phyloP scores from a whole-genome alignment of 2,113 vertebrate genomes.

The Solea senegalensis region DNA sequence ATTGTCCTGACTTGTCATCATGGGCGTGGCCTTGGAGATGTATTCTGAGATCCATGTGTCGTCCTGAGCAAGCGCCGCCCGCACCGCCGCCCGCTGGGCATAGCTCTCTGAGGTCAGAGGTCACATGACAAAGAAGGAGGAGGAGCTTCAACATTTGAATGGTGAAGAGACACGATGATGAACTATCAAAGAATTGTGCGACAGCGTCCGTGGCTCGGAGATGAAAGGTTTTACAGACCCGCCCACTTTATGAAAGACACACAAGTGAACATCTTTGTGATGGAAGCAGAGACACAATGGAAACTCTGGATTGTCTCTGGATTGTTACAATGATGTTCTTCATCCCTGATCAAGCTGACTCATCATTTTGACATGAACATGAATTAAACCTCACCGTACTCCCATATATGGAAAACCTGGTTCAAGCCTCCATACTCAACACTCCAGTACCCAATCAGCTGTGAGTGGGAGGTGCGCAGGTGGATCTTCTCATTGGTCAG shows the following conservation, averaged over 20 bases:
- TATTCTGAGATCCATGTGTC: slow-evolving; percentile 87
- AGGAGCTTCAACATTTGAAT: too few species aligned
- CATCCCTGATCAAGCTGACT: too few species aligned
- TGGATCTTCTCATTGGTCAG: slow-evolving; percentile 84
- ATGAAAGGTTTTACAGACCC: too few species aligned
- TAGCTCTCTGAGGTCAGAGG: slow-evolving; percentile 83
- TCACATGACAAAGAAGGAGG: neutral
- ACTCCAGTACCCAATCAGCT: slow-evolving; percentile 91
- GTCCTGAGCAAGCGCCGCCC: slow-evolving; percentile 84
- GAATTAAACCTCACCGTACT: slow-evolving; percentile 80
- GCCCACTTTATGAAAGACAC: too few species aligned
- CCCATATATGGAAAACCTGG: slow-evolving; percentile 92
- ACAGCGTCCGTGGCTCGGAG: too few species aligned
- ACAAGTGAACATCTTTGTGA: too few species aligned
- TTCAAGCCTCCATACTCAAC: slow-evolving; percentile 90
- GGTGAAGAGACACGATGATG: too few species aligned
- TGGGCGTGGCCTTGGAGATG: slow-evolving; percentile 78
- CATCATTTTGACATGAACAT: too few species aligned
- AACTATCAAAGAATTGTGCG: too few species aligned
- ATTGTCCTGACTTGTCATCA: slow-evolving; percentile 85
- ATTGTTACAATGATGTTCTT: too few species aligned
- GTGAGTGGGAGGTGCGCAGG: slow-evolving; percentile 86
- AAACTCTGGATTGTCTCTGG: too few species aligned
- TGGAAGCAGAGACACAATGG: too few species aligned
- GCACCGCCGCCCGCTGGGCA: slow-evolving; percentile 84